These are phyloP conservation scores for Dendronephthya gigantea DNA, from an alignment of 64 coral and sea anemone genomes.

Conservation along the genomic window DNA sequence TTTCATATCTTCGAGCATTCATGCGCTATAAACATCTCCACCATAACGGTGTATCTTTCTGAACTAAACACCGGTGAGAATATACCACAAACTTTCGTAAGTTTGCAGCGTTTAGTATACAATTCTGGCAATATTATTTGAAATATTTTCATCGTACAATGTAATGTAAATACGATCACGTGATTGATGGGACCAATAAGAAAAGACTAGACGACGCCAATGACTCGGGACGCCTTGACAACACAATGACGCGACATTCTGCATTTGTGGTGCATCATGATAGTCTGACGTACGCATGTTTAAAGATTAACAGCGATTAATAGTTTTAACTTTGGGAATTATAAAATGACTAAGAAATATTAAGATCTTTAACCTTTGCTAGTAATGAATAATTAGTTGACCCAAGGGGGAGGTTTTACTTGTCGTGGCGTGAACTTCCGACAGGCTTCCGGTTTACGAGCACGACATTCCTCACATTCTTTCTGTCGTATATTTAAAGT, in stretches of 20 bases:
- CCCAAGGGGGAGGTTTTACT: too few species aligned
- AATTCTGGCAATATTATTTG: not conserved
- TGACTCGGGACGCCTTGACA: not conserved
- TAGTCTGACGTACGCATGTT: too few species aligned
- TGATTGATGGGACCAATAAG: not conserved
- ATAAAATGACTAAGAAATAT: not conserved
- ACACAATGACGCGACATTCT: not conserved
- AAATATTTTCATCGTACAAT: not conserved
- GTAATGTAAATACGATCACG: slow-evolving; percentile 6
- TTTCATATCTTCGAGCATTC: slow-evolving; percentile 52
- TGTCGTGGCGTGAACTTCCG: too few species aligned
- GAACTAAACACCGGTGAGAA: not conserved
- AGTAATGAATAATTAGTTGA: not conserved
- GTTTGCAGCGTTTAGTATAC: not conserved
- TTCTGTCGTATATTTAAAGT: too few species aligned
- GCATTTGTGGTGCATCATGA: too few species aligned
- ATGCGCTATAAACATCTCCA: not conserved
- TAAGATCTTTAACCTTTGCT: not conserved
- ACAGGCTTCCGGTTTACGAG: too few species aligned
- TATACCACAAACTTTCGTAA: not conserved
- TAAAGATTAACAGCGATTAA: not conserved
- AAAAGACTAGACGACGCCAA: slow-evolving; percentile 14
- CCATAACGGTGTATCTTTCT: not conserved
- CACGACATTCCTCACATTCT: too few species aligned
- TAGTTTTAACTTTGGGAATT: not conserved